Conservation (phyloP, 2,888 invertebrate species). For the Sepioteuthis lessoniana region DNA sequence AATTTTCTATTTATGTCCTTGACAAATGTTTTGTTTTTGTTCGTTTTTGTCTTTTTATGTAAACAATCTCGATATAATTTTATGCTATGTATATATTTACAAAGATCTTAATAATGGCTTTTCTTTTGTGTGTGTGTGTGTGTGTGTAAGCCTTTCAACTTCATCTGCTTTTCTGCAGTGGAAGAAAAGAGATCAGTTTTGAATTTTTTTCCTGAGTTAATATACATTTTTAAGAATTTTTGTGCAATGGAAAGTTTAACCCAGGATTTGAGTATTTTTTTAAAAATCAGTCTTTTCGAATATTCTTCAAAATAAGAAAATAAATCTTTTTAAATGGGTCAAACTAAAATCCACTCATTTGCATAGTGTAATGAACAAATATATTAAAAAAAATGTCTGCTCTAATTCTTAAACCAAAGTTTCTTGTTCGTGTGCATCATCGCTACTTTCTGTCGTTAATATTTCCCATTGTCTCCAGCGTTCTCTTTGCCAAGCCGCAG, state of each 20-base stretch:
- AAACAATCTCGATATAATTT: conserved; percentile 11
- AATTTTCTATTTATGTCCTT: background rate
- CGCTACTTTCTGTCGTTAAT: conserved; percentile 63
- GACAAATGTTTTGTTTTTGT: background rate
- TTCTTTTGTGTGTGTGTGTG: too few relatives aligned
- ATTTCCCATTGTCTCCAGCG: conserved; percentile 71
- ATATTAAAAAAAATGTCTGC: background rate
- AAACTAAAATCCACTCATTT: background rate
- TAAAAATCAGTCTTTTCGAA: background rate
- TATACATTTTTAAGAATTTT: background rate
- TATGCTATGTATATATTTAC: background rate
- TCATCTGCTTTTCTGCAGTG: too few relatives aligned
- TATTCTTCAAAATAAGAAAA: background rate
- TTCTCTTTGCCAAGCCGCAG: conserved; percentile 68
- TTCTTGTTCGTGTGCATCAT: conserved; percentile 68
- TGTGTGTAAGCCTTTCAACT: background rate
- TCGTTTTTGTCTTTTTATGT: background rate
- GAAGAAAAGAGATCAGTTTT: background rate
- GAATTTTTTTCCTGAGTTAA: background rate
- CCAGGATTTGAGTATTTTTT: background rate
- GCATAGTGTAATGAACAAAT: background rate
- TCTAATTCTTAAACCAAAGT: conserved; percentile 68
- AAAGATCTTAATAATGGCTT: background rate
- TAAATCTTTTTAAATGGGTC: background rate
- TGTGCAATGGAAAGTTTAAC: background rate